Evolutionary conservation across 1,140 invertebrate genomes (phyloP).

Genomic region (Conus betulinus): DNA sequence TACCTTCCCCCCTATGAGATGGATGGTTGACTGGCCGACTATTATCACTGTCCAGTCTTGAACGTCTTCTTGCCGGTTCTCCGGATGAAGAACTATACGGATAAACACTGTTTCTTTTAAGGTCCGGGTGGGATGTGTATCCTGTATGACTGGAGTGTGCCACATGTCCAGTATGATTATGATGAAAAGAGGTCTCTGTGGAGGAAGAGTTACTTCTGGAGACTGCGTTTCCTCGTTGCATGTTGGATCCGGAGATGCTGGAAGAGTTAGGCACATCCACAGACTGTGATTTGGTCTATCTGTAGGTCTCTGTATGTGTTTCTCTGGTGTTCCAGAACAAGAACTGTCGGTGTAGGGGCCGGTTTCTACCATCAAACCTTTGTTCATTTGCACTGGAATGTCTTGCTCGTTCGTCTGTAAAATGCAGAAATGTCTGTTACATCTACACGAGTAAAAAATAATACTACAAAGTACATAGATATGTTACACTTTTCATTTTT

Average conservation of each 20-base stretch:
- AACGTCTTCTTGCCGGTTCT: slow-evolving; percentile 30
- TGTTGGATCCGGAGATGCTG: slow-evolving; percentile 18
- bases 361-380: background rate
- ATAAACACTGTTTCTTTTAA: slow-evolving; percentile 35
- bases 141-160: slow-evolving; percentile 24
- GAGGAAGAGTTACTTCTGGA: slow-evolving; percentile 36
- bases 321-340: slow-evolving; percentile 19
- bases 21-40: slow-evolving; percentile 22
- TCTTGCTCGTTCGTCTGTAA: slow-evolving; percentile 35
- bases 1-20: slow-evolving; percentile 37
- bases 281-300: slow-evolving; percentile 27
- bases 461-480: no score
- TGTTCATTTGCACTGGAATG: slow-evolving; percentile 36
- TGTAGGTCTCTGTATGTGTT: slow-evolving; percentile 19
- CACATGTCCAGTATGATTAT: slow-evolving; percentile 25
- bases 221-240: slow-evolving; percentile 18
- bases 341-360: slow-evolving; percentile 16
- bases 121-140: slow-evolving; percentile 24
- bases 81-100: slow-evolving; percentile 23
- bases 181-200: slow-evolving; percentile 9
- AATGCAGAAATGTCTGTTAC: no score
- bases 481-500: no score
- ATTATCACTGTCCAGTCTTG: slow-evolving; percentile 41
- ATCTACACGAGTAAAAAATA: no score
- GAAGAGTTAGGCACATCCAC: slow-evolving; percentile 30